These are phyloP conservation scores for Macrotis lagotis DNA, from an alignment of 2,113 vertebrate genomes.

Conservation along the genomic window DNA sequence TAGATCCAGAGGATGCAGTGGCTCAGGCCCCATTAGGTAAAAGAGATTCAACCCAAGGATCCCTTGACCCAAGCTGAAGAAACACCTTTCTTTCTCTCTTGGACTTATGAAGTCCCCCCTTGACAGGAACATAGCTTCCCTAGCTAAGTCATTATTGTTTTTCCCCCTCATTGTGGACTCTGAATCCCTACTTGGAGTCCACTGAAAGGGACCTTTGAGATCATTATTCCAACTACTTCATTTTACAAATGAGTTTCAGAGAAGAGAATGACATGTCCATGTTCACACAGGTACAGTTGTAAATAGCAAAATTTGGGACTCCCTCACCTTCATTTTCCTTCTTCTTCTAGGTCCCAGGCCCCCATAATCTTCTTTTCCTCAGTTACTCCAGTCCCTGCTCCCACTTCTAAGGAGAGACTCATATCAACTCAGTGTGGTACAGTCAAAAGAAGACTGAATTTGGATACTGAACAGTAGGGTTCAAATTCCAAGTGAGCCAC, in stretches of 20 bases:
- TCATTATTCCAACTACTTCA: not conserved
- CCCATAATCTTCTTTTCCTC: not conserved
- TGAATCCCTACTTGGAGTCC: not conserved
- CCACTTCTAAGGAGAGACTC: not conserved
- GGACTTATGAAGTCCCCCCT: not conserved
- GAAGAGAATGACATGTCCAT: not conserved
- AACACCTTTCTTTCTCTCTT: not conserved
- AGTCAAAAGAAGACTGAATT: not conserved
- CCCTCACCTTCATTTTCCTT: too few species aligned
- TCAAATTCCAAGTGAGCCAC: not conserved
- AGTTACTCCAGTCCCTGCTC: not conserved
- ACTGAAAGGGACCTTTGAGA: not conserved
- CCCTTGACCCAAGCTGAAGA: not conserved
- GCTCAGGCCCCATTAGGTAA: not conserved
- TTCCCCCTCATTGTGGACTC: not conserved
- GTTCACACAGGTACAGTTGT: not conserved
- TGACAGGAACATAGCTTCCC: not conserved
- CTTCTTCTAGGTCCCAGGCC: not conserved
- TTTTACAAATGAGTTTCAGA: not conserved
- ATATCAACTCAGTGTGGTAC: not conserved
- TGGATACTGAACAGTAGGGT: not conserved
- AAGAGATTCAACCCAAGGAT: not conserved
- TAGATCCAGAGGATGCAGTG: not conserved
- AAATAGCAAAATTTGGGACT: too few species aligned
- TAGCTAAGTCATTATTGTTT: not conserved